phyloP scores from a whole-genome alignment of 2,797 vertebrate genomes.

The Simalia tracyae region DNA sequence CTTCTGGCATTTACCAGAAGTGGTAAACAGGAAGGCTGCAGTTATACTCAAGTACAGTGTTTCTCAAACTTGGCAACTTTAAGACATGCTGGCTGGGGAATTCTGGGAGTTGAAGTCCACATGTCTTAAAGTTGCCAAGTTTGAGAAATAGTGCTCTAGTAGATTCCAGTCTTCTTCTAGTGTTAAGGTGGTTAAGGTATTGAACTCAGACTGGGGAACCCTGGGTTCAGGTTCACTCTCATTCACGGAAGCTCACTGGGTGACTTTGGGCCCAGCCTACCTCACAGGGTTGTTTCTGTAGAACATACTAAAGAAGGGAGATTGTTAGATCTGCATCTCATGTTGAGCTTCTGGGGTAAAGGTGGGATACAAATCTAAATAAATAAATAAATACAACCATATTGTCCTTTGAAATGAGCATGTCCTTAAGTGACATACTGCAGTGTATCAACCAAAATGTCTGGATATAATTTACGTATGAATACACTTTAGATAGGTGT shows the following conservation, averaged over 20 bases:
- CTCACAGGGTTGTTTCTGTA: neutral
- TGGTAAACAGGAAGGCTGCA: neutral
- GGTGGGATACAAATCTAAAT: neutral
- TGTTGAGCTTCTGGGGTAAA: neutral
- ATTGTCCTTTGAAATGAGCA: neutral
- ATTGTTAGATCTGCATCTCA: neutral
- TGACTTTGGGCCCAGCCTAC: neutral
- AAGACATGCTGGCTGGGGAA: too few species aligned
- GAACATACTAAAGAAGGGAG: neutral
- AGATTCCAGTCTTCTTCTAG: neutral
- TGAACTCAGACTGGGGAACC: neutral
- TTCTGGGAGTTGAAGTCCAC: too few species aligned
- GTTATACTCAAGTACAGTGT: neutral
- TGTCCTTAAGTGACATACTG: neutral
- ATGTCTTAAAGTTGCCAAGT: too few species aligned
- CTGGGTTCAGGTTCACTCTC: neutral
- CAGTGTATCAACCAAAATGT: neutral
- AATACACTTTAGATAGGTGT: neutral
- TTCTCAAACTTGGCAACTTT: too few species aligned
- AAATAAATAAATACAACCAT: neutral
- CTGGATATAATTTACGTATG: neutral
- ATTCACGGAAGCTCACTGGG: neutral
- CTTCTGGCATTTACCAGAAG: neutral
- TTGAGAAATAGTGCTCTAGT: neutral
- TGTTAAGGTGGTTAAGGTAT: too few species aligned